A percentile compares a stretch with the other conserved stretches of the same genome.
phyloP scores from a whole-genome alignment of 2,797 vertebrate genomes.

The Artibeus jamaicensis region DNA sequence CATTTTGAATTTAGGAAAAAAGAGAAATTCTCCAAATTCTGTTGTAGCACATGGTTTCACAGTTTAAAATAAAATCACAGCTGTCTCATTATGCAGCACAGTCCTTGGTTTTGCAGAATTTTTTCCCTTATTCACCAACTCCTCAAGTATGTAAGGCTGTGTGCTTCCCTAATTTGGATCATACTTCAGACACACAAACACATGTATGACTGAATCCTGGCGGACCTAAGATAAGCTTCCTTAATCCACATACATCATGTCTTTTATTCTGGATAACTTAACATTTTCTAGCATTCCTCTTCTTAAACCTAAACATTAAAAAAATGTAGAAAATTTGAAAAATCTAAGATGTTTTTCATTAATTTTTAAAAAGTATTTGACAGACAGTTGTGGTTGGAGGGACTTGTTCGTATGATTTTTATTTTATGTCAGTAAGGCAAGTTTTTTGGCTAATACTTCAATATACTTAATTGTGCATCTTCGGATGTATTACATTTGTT shows the following conservation, averaged over 20 bases:
- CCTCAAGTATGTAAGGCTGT: conserved; percentile 71
- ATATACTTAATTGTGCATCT: not conserved
- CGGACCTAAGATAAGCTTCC: conserved; percentile 18
- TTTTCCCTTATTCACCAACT: conserved; percentile 38
- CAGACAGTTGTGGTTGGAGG: conserved; percentile 15
- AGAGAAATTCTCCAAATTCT: conserved; percentile 66
- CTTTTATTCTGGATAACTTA: conserved; percentile 15
- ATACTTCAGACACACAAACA: conserved; percentile 44
- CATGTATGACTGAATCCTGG: conserved; percentile 53
- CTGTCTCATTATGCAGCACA: conserved; percentile 76
- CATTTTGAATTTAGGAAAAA: conserved; percentile 66
- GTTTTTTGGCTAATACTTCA: not conserved
- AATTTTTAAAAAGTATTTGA: conserved; percentile 41
- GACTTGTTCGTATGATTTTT: not conserved
- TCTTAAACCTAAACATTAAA: conserved; percentile 37
- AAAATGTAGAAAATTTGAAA: conserved; percentile 3
- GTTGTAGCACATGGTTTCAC: conserved; percentile 81
- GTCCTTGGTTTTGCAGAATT: conserved; percentile 70
- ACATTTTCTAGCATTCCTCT: not conserved
- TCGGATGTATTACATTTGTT: not conserved
- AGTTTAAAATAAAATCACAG: conserved; percentile 85
- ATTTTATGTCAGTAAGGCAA: conserved; percentile 24
- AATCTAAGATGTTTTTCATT: conserved; percentile 1
- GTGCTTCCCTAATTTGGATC: conserved; percentile 59
- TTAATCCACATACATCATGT: conserved; percentile 47